These are phyloP conservation scores for Dorcus hopei DNA, from an alignment of 2,888 invertebrate genomes.

Conservation along the genomic window DNA sequence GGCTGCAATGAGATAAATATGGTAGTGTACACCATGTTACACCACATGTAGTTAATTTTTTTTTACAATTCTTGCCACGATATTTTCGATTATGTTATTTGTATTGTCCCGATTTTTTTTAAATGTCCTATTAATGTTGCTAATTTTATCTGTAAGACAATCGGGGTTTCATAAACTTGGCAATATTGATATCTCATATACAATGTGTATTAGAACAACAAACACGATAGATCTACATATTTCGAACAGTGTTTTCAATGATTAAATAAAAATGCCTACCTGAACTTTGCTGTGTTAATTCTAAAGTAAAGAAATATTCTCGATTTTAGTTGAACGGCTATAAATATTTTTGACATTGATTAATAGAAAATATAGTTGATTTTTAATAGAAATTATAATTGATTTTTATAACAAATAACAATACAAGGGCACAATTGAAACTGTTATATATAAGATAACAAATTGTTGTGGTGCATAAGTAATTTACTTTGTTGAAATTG, in stretches of 20 bases:
- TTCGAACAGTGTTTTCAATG: too few species aligned
- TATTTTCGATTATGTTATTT: slow-evolving; percentile 24
- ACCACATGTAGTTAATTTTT: slow-evolving; percentile 15
- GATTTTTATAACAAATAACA: slow-evolving; percentile 31
- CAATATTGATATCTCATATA: too few species aligned
- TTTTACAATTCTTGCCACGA: slow-evolving; percentile 43
- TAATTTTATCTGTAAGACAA: too few species aligned
- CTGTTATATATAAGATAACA: slow-evolving; percentile 43
- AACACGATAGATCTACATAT: too few species aligned
- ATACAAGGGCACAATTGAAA: slow-evolving; percentile 49
- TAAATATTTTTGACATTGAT: slow-evolving; percentile 21
- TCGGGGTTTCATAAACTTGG: too few species aligned
- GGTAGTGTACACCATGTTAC: slow-evolving; percentile 42
- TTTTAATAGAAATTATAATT: slow-evolving; percentile 8
- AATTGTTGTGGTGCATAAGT: slow-evolving; percentile 43
- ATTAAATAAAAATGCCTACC: too few species aligned
- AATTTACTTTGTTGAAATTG: slow-evolving; percentile 41
- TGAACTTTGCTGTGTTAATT: too few species aligned
- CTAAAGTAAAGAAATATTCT: slow-evolving; percentile 19
- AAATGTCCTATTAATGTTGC: too few species aligned
- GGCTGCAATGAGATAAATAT: slow-evolving; percentile 37
- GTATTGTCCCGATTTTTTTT: too few species aligned
- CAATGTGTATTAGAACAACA: too few species aligned
- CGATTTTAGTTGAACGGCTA: slow-evolving; percentile 25
- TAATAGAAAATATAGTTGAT: slow-evolving; percentile 27